phyloP scores from a whole-genome alignment of 2,113 vertebrate species.

The Callipepla squamata region DNA sequence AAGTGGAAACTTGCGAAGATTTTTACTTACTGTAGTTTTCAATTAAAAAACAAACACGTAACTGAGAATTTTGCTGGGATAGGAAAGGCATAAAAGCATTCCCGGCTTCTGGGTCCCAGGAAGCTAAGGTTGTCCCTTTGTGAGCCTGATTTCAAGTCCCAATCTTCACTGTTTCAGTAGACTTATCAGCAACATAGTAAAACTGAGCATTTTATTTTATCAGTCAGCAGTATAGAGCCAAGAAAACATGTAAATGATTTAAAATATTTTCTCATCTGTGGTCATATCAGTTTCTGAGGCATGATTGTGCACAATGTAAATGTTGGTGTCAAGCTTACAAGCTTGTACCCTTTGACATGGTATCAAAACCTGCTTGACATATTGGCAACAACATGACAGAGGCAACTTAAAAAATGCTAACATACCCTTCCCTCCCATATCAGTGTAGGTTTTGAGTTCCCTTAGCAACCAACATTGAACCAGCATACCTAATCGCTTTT shows the following conservation, averaged over 20 bases:
- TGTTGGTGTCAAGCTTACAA: background rate
- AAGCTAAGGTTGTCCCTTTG: background rate
- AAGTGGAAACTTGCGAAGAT: background rate
- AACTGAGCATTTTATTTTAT: background rate
- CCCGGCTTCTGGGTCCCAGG: background rate
- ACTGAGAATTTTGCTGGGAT: background rate
- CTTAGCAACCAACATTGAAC: background rate
- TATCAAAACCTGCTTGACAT: background rate
- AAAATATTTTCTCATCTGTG: background rate
- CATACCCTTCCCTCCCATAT: background rate
- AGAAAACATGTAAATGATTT: background rate
- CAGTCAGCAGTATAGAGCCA: background rate
- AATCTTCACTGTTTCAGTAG: background rate
- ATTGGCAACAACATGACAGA: background rate
- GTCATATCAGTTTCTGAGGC: background rate
- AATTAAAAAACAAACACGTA: background rate
- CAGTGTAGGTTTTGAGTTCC: background rate
- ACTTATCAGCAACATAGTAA: background rate
- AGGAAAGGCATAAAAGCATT: background rate
- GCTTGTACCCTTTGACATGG: background rate
- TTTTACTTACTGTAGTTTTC: background rate
- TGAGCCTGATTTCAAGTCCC: background rate
- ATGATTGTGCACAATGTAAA: accelerated
- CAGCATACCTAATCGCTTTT: background rate
- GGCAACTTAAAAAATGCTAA: background rate